Evolutionary conservation across 2,888 invertebrate species (phyloP).

Genomic region (Mimumesa dahlbomi): DNA sequence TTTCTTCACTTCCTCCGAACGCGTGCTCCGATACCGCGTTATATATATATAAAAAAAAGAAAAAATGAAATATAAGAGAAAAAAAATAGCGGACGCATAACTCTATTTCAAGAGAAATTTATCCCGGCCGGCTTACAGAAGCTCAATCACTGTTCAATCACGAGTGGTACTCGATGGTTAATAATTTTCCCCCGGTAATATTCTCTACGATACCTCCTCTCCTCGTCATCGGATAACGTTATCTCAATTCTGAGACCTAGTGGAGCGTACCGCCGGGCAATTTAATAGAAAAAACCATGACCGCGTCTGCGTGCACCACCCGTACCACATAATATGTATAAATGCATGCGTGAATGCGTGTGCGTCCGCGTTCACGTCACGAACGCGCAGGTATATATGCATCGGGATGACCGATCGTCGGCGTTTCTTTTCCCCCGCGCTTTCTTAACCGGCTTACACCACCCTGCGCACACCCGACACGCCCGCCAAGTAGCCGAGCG

Average conservation of each 20-base stretch:
- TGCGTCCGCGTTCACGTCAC: conserved; percentile 35
- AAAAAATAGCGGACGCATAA: conserved; percentile 2
- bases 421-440: conserved; percentile 61
- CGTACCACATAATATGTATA: neutral
- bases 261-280: conserved; percentile 56
- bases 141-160: conserved; percentile 53
- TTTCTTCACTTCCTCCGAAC: conserved; percentile 24
- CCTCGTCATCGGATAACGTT: conserved; percentile 61
- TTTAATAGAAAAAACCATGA: conserved; percentile 50
- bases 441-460: conserved; percentile 69
- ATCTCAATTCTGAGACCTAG: conserved; percentile 63
- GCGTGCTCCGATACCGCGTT: conserved; percentile 1
- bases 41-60: neutral
- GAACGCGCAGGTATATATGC: conserved; percentile 51
- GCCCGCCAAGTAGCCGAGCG: conserved; percentile 46
- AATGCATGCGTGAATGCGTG: neutral
- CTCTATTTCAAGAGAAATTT: conserved; percentile 44
- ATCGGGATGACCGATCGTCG: conserved; percentile 72
- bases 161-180: conserved; percentile 45
- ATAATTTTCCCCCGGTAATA: conserved; percentile 63
- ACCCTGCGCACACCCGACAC: conserved; percentile 56
- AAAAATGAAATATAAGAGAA: neutral
- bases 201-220: conserved; percentile 49
- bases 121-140: conserved; percentile 38
- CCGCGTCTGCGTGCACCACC: conserved; percentile 34